Conservation (phyloP, 2,888 invertebrate genomes). For the Ephialtes manifestator region DNA sequence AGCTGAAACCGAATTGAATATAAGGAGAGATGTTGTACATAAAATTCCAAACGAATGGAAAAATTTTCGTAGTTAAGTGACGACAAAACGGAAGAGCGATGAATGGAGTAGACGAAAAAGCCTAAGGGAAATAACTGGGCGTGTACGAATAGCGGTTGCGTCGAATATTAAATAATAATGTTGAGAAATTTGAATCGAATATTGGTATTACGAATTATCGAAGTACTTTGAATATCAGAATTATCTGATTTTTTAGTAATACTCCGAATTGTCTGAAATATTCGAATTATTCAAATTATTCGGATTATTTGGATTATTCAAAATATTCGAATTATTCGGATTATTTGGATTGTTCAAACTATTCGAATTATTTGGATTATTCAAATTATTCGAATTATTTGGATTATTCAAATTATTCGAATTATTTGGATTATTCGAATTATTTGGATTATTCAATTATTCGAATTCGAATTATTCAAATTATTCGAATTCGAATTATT, state of each 20-base stretch:
- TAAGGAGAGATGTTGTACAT: constrained; percentile 16
- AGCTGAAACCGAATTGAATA: constrained; percentile 4
- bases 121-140: constrained; percentile 37
- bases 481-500: not conserved
- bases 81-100: not conserved
- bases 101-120: constrained; percentile 12
- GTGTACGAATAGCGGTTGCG: constrained; percentile 9
- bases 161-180: not conserved
- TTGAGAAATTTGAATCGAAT: constrained; percentile 16
- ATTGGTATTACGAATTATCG: not conserved
- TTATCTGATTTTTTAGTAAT: not conserved
- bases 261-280: not conserved
- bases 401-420: too few relatives aligned
- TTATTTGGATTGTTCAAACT: too few relatives aligned
- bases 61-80: constrained; percentile 14
- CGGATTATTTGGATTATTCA: not conserved
- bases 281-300: not conserved
- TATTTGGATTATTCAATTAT: too few relatives aligned
- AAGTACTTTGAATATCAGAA: not conserved
- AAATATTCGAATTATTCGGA: not conserved
- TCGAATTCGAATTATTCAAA: not conserved
- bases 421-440: too few relatives aligned
- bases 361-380: too few relatives aligned
- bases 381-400: too few relatives aligned
- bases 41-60: constrained; percentile 21